These are phyloP conservation scores for Haliclona indistincta DNA, from an alignment of 37 sponge, comb jelly and placozoan genomes.

Conservation along the genomic window DNA sequence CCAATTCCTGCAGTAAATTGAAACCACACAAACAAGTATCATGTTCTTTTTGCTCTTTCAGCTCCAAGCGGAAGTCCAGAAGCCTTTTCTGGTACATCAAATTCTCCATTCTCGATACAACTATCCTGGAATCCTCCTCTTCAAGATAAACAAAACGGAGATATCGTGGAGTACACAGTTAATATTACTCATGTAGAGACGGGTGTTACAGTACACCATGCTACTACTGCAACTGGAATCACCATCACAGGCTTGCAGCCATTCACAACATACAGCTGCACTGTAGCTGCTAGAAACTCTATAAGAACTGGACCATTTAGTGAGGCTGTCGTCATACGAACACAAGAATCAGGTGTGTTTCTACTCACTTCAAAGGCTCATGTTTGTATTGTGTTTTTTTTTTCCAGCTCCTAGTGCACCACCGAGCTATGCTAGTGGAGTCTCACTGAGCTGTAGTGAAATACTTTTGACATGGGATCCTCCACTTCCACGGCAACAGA, in stretches of 20 bases:
- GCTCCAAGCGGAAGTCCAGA: conserved; percentile 16
- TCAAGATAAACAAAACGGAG: not conserved
- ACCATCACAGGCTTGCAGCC: not conserved
- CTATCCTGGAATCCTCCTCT: conserved; percentile 26
- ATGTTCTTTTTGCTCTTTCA: no score
- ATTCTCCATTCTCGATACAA: not conserved
- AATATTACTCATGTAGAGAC: conserved; percentile 8
- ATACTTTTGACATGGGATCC: conserved; percentile 19
- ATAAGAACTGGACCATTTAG: conserved; percentile 5
- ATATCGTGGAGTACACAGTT: not conserved
- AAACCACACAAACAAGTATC: no score
- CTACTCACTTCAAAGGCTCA: no score
- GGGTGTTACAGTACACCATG: conserved; percentile 3
- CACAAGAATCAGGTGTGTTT: conserved; percentile 2
- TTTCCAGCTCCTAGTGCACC: conserved; percentile 19
- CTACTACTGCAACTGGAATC: not conserved
- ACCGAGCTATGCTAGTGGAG: conserved; percentile 14
- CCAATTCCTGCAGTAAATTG: no score
- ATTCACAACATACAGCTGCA: not conserved
- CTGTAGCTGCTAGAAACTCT: conserved; percentile 1
- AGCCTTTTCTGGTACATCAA: not conserved
- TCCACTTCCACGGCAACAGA: conserved; percentile 9
- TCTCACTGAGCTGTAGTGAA: not conserved
- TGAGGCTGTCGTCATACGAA: not conserved
- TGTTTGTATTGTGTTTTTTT: not conserved